Percentiles rank a stretch among this genome's conserved stretches.
Conservation (phyloP, 2,113 vertebrate species). For the Cebidichthys violaceus region DNA sequence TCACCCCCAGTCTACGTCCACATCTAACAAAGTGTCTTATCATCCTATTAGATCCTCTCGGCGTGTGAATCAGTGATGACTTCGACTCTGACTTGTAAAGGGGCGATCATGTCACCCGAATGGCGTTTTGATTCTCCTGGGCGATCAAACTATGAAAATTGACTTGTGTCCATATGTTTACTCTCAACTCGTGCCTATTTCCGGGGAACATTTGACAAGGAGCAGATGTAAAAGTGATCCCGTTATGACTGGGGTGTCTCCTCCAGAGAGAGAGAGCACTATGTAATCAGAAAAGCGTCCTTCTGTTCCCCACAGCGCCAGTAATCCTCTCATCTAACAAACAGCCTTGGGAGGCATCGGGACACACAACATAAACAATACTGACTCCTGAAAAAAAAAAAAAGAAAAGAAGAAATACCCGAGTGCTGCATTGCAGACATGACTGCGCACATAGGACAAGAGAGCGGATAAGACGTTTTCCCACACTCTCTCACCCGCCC, state of each 20-base stretch:
- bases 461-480: constrained; percentile 49
- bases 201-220: constrained; percentile 48
- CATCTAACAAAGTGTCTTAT: constrained; percentile 17
- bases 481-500: constrained; percentile 60
- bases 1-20: background rate
- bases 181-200: constrained; percentile 26
- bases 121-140: constrained; percentile 30
- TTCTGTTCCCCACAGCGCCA: constrained; percentile 60
- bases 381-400: constrained; percentile 42
- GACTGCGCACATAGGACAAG: constrained; percentile 65
- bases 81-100: constrained; percentile 12
- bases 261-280: constrained; percentile 55
- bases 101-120: constrained; percentile 35
- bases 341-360: constrained; percentile 67
- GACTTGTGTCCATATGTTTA: constrained; percentile 41
- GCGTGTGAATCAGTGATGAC: background rate
- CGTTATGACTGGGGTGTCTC: constrained; percentile 58
- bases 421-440: constrained; percentile 79
- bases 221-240: constrained; percentile 70
- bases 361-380: constrained; percentile 73
- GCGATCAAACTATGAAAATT: constrained; percentile 23
- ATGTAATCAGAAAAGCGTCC: constrained; percentile 73
- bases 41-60: constrained; percentile 8
- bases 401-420: background rate
- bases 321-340: constrained; percentile 77